Conservation (phyloP, 1,140 invertebrate genomes). For the Chrysomallon squamiferum region DNA sequence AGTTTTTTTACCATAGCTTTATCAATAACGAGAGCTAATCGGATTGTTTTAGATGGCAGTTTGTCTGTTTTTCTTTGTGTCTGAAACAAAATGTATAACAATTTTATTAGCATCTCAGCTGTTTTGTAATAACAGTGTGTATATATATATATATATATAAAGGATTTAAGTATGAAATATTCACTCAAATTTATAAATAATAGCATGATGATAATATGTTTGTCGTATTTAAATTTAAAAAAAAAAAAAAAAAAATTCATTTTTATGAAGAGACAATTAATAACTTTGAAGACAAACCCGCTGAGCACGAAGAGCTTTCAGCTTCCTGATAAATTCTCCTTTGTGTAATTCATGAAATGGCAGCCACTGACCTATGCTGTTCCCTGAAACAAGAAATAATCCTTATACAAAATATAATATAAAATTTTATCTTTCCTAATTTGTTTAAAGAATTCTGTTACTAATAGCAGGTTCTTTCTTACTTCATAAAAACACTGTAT, state of each 20-base stretch:
- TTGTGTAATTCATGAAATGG: conserved; percentile 48
- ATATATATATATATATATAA: neutral
- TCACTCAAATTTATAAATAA: too few species aligned
- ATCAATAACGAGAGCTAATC: conserved; percentile 48
- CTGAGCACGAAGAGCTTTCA: conserved; percentile 33
- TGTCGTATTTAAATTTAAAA: too few species aligned
- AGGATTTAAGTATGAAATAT: too few species aligned
- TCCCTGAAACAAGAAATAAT: conserved; percentile 32
- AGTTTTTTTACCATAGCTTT: conserved; percentile 42
- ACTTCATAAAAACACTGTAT: neutral
- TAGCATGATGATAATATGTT: too few species aligned
- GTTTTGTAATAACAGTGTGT: neutral
- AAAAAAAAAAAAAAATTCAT: too few species aligned
- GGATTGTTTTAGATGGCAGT: conserved; percentile 26
- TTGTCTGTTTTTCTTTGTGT: conserved; percentile 11
- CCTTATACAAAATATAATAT: too few species aligned
- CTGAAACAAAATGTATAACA: conserved; percentile 2
- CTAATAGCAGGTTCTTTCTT: neutral
- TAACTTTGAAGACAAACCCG: conserved; percentile 32
- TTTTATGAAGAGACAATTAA: too few species aligned
- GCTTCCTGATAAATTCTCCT: conserved; percentile 38
- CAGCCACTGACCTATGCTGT: conserved; percentile 72
- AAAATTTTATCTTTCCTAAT: neutral
- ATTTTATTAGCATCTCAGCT: neutral
- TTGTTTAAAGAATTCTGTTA: neutral